Percentiles rank a stretch among this genome's conserved stretches.
phyloP scores from a whole-genome alignment of 2,797 vertebrate genomes.

The Nannoperca australis region DNA sequence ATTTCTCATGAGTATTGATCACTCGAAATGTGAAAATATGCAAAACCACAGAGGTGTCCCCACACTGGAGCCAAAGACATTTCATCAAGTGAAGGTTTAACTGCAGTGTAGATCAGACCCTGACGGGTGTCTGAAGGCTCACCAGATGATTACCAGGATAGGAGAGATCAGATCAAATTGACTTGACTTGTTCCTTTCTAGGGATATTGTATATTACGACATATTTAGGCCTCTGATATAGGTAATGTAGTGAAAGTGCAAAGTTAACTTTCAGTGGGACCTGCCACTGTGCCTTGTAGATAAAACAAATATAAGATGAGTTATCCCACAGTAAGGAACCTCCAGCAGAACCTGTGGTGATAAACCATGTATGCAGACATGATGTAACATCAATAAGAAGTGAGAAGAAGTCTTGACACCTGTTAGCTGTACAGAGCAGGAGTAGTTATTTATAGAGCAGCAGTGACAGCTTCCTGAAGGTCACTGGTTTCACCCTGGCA shows the following conservation, averaged over 20 bases:
- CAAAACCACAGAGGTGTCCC: neutral
- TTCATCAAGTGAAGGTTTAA: neutral
- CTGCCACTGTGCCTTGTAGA: neutral
- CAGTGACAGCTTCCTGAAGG: conserved; percentile 2
- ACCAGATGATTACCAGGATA: neutral
- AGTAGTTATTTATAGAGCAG: neutral
- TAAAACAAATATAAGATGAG: neutral
- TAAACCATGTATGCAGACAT: neutral
- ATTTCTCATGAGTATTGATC: neutral
- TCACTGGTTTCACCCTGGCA: neutral
- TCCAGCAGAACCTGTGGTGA: neutral
- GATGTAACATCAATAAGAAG: neutral
- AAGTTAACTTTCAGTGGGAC: neutral
- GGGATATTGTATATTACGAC: neutral
- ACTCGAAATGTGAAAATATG: conserved; percentile 1
- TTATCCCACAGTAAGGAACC: neutral
- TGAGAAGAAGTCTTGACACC: neutral
- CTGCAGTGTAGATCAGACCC: neutral
- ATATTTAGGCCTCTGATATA: neutral
- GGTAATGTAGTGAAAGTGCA: neutral
- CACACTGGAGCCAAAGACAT: neutral
- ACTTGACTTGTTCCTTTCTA: neutral
- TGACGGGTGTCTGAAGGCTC: neutral
- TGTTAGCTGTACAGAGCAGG: neutral
- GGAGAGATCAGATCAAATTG: neutral